These are phyloP conservation scores for Pteria penguin DNA, from an alignment of 2,888 invertebrate species.

Conservation along the genomic window DNA sequence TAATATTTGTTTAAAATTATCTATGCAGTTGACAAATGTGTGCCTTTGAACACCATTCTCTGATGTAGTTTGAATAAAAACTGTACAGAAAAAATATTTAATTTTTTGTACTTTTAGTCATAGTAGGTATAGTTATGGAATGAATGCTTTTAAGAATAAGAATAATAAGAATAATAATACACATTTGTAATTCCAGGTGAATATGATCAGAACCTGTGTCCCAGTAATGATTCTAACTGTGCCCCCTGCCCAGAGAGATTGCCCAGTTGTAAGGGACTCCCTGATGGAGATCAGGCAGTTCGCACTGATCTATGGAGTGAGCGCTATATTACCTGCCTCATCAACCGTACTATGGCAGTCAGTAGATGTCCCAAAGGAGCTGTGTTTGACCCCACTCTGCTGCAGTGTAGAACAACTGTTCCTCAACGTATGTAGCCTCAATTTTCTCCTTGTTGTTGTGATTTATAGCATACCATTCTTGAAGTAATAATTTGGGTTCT, in stretches of 20 bases:
- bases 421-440: slow-evolving; percentile 33
- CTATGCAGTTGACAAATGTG: no score
- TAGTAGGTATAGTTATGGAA: no score
- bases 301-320: slow-evolving; percentile 39
- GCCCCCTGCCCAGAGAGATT: slow-evolving; percentile 32
- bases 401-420: slow-evolving; percentile 33
- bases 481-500: no score
- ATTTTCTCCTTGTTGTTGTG: no score
- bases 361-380: slow-evolving; percentile 58
- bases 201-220: slow-evolving; percentile 43
- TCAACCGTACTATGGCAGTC: slow-evolving; percentile 45
- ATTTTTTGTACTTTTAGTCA: no score
- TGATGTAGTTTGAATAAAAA: no score
- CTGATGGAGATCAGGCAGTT: slow-evolving; percentile 45
- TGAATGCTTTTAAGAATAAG: no score
- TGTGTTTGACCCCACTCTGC: slow-evolving; percentile 58
- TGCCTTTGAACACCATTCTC: no score
- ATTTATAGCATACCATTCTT: no score
- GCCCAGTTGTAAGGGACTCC: slow-evolving; percentile 39
- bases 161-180: not conserved
- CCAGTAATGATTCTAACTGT: slow-evolving; percentile 18
- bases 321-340: slow-evolving; percentile 36
- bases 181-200: slow-evolving; percentile 42
- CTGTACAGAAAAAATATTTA: no score
- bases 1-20: no score